Evolutionary conservation across 2,113 vertebrate species (phyloP), one percentile per base, ranked within the genome.

Genomic region (Pimephales promelas): DNA sequence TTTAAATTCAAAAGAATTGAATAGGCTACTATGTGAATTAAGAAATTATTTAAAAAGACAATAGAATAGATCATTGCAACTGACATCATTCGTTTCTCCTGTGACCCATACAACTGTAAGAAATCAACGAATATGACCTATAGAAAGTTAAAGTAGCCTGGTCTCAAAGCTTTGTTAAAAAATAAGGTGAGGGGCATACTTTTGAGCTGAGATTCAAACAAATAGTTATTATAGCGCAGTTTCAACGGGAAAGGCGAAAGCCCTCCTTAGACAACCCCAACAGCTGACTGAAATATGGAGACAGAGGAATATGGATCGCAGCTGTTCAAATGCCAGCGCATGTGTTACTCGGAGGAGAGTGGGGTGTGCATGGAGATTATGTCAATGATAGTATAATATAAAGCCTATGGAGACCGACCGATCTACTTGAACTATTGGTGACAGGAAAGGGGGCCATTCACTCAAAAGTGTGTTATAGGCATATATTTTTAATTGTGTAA

Each of bases 321-420:
- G 82, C 82, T 87, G 78, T 52, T 87, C 62, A 82, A 84, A 87
- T 77, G 78, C 86, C 86, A 87, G 43, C 47, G 72, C 82, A 82
- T 71, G 82, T 74, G 82, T 84, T 79, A 83, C 47, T 57, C 28
- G 61, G 26, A 84, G 28, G 49, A 74, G 47, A 75, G 14, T 54
- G 54, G 49, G 24, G 47, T n/a, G 31, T 18, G 72, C 81, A 81
- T 56, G 56, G 52, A 84, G 59, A 66, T 86, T 81, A 84, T 61
- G 71, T 61, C 61, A 76, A 54, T 24, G 36, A 81, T 70, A 47
- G 57, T 10, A 18, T 10, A 20, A 59, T 26, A 57, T 79, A 45
- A 78, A 78, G 9, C 45, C 7, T 20, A 49, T 61, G 31, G 14
- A 54, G 26, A 22, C 16, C 24, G 34, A 52, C 10, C 20, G n/a